These are phyloP conservation scores for Drosophila mojavensis DNA, from an alignment of 1,140 invertebrate species.

Conservation along the genomic window DNA sequence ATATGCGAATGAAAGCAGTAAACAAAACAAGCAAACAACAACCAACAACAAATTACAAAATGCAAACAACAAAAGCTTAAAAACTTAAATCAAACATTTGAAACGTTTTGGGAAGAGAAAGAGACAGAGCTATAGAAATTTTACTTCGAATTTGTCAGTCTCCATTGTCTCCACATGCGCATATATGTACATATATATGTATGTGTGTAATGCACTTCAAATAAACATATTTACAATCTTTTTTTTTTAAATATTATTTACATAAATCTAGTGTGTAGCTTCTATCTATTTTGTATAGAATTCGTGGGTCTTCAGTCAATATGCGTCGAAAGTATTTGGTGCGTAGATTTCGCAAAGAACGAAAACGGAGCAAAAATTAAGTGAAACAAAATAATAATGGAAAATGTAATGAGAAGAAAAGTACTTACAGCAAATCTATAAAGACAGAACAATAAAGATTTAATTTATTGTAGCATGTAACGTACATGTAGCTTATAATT, in stretches of 20 bases:
- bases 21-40: conserved; percentile 2
- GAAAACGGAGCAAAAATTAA: neutral
- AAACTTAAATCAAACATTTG: conserved; percentile 13
- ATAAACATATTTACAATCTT: conserved; percentile 45
- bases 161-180: conserved; percentile 5
- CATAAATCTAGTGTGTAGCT: conserved; percentile 57
- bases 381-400: neutral
- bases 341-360: conserved; percentile 51
- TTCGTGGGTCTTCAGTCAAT: conserved; percentile 65
- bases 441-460: conserved; percentile 67
- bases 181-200: conserved; percentile 1
- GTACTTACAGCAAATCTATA: conserved; percentile 30
- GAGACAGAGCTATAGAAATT: conserved; percentile 14
- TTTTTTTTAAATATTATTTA: conserved; percentile 50
- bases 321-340: conserved; percentile 64
- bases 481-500: conserved; percentile 63
- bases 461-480: conserved; percentile 77
- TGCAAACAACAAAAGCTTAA: neutral
- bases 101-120: conserved; percentile 44
- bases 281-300: conserved; percentile 42
- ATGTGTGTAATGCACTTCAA: conserved; percentile 36
- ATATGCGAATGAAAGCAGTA: conserved; percentile 22
- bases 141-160: conserved; percentile 30
- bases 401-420: conserved; percentile 8
- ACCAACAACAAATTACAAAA: neutral